These are phyloP conservation scores for Betta splendens DNA, from an alignment of 2,797 vertebrate genomes.

Conservation along the genomic window DNA sequence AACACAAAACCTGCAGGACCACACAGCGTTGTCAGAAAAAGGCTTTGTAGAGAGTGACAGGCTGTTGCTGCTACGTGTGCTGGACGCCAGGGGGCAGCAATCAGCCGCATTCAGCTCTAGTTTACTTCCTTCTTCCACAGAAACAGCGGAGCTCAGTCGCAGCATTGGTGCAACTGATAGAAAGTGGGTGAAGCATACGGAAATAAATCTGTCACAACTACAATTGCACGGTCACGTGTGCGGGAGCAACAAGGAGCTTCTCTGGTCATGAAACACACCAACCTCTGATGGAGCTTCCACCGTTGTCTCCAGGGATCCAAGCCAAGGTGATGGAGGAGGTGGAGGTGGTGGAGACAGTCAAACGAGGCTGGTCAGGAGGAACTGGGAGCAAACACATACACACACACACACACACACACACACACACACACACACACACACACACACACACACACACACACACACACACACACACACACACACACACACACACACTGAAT, in stretches of 20 bases:
- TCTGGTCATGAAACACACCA: slow-evolving; percentile 76
- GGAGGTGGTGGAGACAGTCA: slow-evolving; percentile 96
- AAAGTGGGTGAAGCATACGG: slow-evolving; percentile 7
- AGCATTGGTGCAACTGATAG: slow-evolving; percentile 18
- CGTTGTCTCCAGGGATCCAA: slow-evolving; percentile 98
- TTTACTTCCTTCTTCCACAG: slow-evolving; percentile 19
- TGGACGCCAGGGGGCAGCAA: slow-evolving; percentile 71
- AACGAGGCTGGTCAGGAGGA: slow-evolving; percentile 95
- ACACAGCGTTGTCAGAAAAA: slow-evolving; percentile 19
- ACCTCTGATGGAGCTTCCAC: slow-evolving; percentile 99
- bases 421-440: too few relatives aligned
- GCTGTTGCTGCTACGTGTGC: slow-evolving; percentile 19
- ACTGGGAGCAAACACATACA: slow-evolving; percentile 76
- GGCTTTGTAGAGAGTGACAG: background rate
- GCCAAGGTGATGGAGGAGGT: slow-evolving; percentile 97
- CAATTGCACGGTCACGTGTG: background rate
- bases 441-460: too few relatives aligned
- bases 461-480: too few relatives aligned
- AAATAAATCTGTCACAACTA: slow-evolving; percentile 1
- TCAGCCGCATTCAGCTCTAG: slow-evolving; percentile 2
- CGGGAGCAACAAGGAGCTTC: background rate
- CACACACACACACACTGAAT: too few relatives aligned
- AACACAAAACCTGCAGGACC: slow-evolving; percentile 90
- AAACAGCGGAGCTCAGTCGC: slow-evolving; percentile 32
- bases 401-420: too few relatives aligned